These are phyloP conservation scores for Tenthredo notha DNA, from an alignment of 2,888 invertebrate species.

Conservation along the genomic window DNA sequence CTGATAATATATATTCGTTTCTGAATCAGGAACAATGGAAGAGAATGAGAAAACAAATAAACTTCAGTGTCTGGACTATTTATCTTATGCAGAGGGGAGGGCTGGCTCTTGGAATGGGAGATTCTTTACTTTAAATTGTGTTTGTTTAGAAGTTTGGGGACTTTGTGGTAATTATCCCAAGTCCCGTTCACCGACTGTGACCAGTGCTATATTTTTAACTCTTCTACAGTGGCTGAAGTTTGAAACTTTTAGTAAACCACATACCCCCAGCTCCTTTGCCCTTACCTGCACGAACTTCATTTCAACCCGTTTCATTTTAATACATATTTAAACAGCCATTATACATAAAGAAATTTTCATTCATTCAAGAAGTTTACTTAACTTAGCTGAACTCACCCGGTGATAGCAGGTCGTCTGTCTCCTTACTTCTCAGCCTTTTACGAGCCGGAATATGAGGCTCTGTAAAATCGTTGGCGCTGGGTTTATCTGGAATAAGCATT, in stretches of 20 bases:
- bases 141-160: slow-evolving; percentile 70
- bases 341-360: background rate
- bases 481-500: slow-evolving; percentile 53
- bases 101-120: slow-evolving; percentile 50
- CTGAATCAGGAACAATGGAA: slow-evolving; percentile 15
- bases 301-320: background rate
- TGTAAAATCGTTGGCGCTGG: slow-evolving; percentile 60
- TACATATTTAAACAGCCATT: background rate
- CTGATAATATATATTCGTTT: background rate
- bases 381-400: slow-evolving; percentile 66
- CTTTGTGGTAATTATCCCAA: slow-evolving; percentile 68
- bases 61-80: slow-evolving; percentile 16
- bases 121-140: slow-evolving; percentile 66
- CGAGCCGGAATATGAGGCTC: slow-evolving; percentile 68
- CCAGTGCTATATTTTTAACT: slow-evolving; percentile 62
- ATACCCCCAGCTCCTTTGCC: background rate
- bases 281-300: background rate
- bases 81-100: slow-evolving; percentile 11
- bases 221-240: slow-evolving; percentile 17
- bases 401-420: slow-evolving; percentile 67
- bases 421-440: slow-evolving; percentile 70
- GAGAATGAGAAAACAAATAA: slow-evolving; percentile 4
- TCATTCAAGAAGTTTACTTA: slow-evolving; percentile 30
- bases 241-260: slow-evolving; percentile 23
- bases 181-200: slow-evolving; percentile 63